These are phyloP conservation scores for Drepanosiphum platanoidis DNA, from an alignment of 2,888 invertebrate genomes.

Conservation along the genomic window DNA sequence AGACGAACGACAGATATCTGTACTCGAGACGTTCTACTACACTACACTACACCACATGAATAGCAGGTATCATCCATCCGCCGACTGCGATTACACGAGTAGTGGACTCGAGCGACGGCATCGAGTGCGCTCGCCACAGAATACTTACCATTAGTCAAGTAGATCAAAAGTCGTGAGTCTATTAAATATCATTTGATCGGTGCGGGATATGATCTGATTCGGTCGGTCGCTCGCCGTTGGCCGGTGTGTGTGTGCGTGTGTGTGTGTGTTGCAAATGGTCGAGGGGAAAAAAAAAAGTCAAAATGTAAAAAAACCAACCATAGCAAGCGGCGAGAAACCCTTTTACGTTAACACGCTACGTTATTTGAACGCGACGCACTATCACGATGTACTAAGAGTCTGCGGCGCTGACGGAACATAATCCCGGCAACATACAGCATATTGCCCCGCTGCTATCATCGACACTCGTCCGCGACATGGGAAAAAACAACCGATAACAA, in stretches of 20 bases:
- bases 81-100: too few species aligned
- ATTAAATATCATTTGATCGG: background rate
- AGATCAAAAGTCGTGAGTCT: background rate
- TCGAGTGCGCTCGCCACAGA: background rate
- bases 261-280: too few species aligned
- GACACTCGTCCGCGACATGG: background rate
- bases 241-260: background rate
- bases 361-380: background rate
- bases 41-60: too few species aligned
- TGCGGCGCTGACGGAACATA: background rate
- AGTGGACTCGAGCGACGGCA: too few species aligned
- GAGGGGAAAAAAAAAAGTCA: background rate
- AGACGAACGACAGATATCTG: too few species aligned
- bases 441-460: background rate
- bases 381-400: background rate
- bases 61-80: too few species aligned
- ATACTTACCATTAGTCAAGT: constrained; percentile 33
- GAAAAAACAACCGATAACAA: background rate
- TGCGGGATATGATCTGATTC: too few species aligned
- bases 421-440: background rate
- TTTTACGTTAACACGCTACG: background rate
- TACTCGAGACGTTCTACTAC: too few species aligned
- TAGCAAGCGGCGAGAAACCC: background rate
- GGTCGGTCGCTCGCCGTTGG: background rate
- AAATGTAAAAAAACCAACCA: background rate